These are phyloP conservation scores for Haliclystus octoradiatus DNA, from an alignment of 30 jellyfish, hydroid and myxozoan genomes.

Conservation along the genomic window DNA sequence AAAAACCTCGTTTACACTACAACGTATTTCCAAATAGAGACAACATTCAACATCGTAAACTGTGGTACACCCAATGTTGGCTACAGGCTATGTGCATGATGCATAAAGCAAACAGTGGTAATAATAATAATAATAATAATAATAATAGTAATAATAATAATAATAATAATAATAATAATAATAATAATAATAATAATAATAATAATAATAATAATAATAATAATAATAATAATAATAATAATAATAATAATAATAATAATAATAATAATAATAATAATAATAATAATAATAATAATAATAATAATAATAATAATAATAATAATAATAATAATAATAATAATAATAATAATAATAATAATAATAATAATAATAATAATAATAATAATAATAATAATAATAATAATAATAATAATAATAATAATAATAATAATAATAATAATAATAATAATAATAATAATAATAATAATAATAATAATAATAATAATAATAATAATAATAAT, in stretches of 20 bases:
- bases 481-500: background rate
- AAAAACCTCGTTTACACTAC: too few species aligned
- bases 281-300: background rate
- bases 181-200: background rate
- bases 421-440: background rate
- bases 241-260: background rate
- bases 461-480: background rate
- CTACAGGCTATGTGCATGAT: too few species aligned
- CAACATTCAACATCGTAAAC: too few species aligned
- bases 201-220: background rate
- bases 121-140: background rate
- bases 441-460: background rate
- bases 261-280: background rate
- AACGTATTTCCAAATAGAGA: too few species aligned
- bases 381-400: background rate
- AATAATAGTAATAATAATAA: slow-evolving; percentile 1
- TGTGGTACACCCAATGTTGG: too few species aligned
- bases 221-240: background rate
- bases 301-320: background rate
- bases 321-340: background rate
- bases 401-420: background rate
- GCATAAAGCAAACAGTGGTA: background rate
- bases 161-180: background rate
- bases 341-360: background rate
- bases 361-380: background rate